phyloP scores from a whole-genome alignment of 2,888 invertebrate species.

The Aporophyla nigra region DNA sequence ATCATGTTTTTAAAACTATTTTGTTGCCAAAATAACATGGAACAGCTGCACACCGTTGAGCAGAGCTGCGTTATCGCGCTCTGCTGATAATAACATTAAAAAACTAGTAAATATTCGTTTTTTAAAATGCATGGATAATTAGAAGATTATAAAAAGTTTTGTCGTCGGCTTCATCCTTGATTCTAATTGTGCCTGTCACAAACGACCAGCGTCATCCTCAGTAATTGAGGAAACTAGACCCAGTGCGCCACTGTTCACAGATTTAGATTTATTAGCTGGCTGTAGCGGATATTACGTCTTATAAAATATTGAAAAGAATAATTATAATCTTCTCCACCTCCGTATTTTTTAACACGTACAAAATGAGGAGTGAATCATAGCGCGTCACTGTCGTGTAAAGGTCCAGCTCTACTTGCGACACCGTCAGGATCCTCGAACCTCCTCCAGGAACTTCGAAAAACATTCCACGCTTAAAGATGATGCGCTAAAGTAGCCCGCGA shows the following conservation, averaged over 20 bases:
- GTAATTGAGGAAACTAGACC: constrained; percentile 65
- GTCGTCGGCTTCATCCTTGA: constrained; percentile 59
- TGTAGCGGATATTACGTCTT: constrained; percentile 49
- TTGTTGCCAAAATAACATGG: constrained; percentile 85
- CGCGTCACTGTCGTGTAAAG: not conserved
- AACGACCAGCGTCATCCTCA: constrained; percentile 56
- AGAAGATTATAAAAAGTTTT: constrained; percentile 62
- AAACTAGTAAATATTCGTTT: constrained; percentile 45
- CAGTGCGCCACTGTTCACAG: constrained; percentile 53
- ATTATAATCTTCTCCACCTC: no score
- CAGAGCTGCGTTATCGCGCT: constrained; percentile 66
- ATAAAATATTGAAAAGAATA: constrained; percentile 44
- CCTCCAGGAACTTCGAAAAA: not conserved
- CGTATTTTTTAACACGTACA: constrained; percentile 25
- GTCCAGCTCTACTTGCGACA: not conserved
- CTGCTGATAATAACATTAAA: constrained; percentile 62
- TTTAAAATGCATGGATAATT: constrained; percentile 62
- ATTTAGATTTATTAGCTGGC: constrained; percentile 65
- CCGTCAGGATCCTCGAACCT: not conserved
- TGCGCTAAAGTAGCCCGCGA: no score
- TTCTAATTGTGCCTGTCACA: constrained; percentile 65
- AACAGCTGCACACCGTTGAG: constrained; percentile 83
- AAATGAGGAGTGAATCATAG: constrained; percentile 5
- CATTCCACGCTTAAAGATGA: not conserved
- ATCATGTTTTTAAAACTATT: constrained; percentile 83